Percentiles rank a stretch among this genome's conserved stretches.
Evolutionary conservation across 2,888 invertebrate genomes (phyloP).

Genomic region (Exephanes ischioxanthus): DNA sequence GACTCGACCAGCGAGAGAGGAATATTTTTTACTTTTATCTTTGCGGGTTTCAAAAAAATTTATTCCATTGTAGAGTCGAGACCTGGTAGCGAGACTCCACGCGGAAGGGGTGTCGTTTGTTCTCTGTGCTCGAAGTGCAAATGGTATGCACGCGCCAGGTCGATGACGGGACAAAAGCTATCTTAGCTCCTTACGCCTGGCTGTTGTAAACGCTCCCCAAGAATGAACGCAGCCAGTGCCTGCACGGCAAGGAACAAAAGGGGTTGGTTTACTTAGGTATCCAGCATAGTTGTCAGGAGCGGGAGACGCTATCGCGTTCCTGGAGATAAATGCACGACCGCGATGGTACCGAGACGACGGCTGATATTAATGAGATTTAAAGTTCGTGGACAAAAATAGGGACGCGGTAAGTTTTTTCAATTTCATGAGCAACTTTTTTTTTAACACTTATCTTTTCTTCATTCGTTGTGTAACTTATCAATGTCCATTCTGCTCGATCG

Average conservation of each 20-base stretch:
- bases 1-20: not conserved
- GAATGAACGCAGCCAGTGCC: conserved; percentile 26
- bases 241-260: conserved; percentile 36
- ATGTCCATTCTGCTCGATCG: not conserved
- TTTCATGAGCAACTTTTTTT: not conserved
- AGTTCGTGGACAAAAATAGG: not conserved
- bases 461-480: not conserved
- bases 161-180: conserved; percentile 58
- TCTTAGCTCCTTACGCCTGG: conserved; percentile 50
- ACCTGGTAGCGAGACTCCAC: not conserved
- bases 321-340: conserved; percentile 4
- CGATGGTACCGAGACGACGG: not conserved
- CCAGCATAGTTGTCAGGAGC: conserved; percentile 4
- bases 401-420: not conserved
- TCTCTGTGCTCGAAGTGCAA: conserved; percentile 44
- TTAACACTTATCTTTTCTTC: not conserved
- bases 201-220: conserved; percentile 40
- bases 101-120: conserved; percentile 15
- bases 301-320: conserved; percentile 13
- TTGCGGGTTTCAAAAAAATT: not conserved
- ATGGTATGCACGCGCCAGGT: conserved; percentile 34
- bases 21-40: not conserved
- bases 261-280: conserved; percentile 27
- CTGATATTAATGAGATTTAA: not conserved
- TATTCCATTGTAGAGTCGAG: not conserved